phyloP scores from a whole-genome alignment of 2,888 invertebrate species.

The Luffia ferchaultella region DNA sequence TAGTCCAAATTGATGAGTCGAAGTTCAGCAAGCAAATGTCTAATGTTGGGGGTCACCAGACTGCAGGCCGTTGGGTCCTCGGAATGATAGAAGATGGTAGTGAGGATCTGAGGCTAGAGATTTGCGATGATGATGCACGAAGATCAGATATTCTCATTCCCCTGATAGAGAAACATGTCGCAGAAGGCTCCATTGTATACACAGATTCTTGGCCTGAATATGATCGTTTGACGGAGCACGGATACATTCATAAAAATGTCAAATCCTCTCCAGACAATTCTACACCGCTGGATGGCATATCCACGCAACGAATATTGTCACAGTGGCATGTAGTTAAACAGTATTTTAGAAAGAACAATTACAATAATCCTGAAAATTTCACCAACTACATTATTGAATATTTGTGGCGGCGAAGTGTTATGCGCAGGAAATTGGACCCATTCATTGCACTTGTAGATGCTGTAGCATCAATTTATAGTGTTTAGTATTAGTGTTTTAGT shows the following conservation, averaged over 20 bases:
- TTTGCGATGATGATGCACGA: not conserved
- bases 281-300: not conserved
- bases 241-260: not conserved
- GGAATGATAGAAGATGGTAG: slow-evolving; percentile 6
- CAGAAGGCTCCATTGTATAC: slow-evolving; percentile 3
- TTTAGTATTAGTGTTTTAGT: too few species aligned
- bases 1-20: too few species aligned
- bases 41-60: not conserved
- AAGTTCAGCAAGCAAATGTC: too few species aligned
- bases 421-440: not conserved
- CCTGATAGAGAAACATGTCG: slow-evolving; percentile 3
- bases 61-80: slow-evolving; percentile 6
- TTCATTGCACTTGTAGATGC: too few species aligned
- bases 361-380: slow-evolving; percentile 2
- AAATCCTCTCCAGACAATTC: slow-evolving; percentile 1
- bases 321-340: slow-evolving; percentile 4
- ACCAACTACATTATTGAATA: slow-evolving; percentile 1
- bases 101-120: slow-evolving; percentile 4
- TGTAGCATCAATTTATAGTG: too few species aligned
- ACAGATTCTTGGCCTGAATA: slow-evolving; percentile 14
- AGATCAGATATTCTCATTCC: slow-evolving; percentile 2
- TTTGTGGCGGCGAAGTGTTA: not conserved
- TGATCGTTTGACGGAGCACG: not conserved
- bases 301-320: not conserved
- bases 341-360: not conserved